Percentiles rank a stretch among this genome's conserved stretches.
Evolutionary conservation across 2,888 invertebrate species (phyloP).

Genomic region (Drosophila niveifrons): DNA sequence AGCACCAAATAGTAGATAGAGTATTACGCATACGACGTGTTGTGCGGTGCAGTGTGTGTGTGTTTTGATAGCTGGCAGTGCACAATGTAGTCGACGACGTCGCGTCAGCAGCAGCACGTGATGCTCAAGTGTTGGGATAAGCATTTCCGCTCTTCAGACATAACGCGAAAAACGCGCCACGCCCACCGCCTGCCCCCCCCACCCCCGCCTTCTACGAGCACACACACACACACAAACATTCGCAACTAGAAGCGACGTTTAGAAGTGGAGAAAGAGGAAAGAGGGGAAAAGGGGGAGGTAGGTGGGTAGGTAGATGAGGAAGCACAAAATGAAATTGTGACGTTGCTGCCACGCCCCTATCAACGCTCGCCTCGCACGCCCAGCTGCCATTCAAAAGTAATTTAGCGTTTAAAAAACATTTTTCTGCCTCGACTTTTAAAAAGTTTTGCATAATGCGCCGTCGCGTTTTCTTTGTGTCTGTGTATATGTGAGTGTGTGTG

Average conservation of each 20-base stretch:
- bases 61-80: constrained; percentile 21
- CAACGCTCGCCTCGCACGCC: constrained; percentile 29
- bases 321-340: constrained; percentile 78
- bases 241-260: constrained; percentile 20
- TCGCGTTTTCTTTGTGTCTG: constrained; percentile 36
- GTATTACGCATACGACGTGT: too few relatives aligned
- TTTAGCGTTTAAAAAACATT: constrained; percentile 81
- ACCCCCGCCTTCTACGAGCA: neutral
- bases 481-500: constrained; percentile 18
- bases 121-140: constrained; percentile 80
- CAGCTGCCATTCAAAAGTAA: constrained; percentile 78
- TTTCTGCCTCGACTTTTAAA: constrained; percentile 78
- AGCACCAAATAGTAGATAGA: too few relatives aligned
- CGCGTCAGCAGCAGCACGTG: constrained; percentile 64
- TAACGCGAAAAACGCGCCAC: constrained; percentile 63
- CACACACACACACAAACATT: constrained; percentile 19
- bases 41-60: too few relatives aligned
- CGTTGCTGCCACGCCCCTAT: constrained; percentile 60
- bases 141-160: constrained; percentile 80
- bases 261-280: constrained; percentile 1
- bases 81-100: constrained; percentile 40
- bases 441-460: constrained; percentile 69
- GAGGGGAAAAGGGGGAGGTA: neutral
- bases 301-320: constrained; percentile 50
- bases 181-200: constrained; percentile 7